Base-by-base conservation (phyloP, 2,888 invertebrate species). In the Tinea pellionella region DNA sequence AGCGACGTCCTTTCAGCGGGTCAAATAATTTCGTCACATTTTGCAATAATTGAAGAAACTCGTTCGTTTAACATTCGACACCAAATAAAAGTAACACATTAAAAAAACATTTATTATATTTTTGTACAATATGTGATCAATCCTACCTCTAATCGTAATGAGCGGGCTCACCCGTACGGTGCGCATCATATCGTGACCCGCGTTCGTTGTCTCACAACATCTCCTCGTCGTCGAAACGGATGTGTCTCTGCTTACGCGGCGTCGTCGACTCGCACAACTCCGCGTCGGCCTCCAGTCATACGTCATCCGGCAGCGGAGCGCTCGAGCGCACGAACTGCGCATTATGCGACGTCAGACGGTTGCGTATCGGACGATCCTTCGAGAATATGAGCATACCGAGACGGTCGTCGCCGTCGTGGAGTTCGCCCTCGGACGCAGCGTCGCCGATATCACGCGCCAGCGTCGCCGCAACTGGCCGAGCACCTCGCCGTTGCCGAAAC, bases 401-500 rank as follows among this genome's bases (percentile, higher is more conserved):
- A 95, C 94, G 71, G 95, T 95, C 67, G 95, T 95, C 59, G 93
- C 94, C 64, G 95, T 95, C 77, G 94, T 93, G 65, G 94, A 94
- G 81, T 94, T 95, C 64, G 94, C 92, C 63, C 95, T 89, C 62
- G 94, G 93, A 59, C 94, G 89, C 75, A 94, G 92, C 69, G 92
- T 92, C 58, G 89, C 82, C 32, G 89, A 89, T 60, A 93, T 90
- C 92, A 93, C 94, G 77, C 93, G 91, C 94, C 94, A 95, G 77
- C 92, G 93, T 63, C 95, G 90, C 69, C 94, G 93, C 72, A 95
- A 90, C 81, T 95, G 95, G 63, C 94, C 93, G 69, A 94, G 91
- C 81, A 97, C 97, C 91, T 97, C 97, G 65, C 96, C 96, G 76
- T 97, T 97, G 88, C 94, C 96, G 89, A 97, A 97, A 78, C 96